These are phyloP conservation scores for Allolobophora icterica DNA, from an alignment of 2,888 invertebrate species.

Conservation along the genomic window DNA sequence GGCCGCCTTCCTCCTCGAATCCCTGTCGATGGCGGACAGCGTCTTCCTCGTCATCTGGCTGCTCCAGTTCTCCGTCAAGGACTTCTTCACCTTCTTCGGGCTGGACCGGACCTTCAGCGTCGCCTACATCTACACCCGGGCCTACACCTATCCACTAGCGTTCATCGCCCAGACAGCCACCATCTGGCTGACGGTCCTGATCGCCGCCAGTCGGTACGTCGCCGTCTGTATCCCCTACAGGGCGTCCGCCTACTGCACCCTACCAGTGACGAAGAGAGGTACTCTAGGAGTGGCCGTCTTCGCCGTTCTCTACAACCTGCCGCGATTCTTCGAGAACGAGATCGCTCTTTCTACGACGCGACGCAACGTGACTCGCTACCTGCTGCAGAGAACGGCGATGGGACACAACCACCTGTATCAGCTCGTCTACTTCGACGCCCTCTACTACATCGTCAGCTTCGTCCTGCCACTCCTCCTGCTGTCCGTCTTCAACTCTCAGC, in stretches of 20 bases:
- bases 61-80: slow-evolving; percentile 39
- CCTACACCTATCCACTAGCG: slow-evolving; percentile 39
- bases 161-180: slow-evolving; percentile 43
- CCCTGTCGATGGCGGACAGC: slow-evolving; percentile 39
- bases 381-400: background rate
- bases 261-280: background rate
- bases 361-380: slow-evolving; percentile 1
- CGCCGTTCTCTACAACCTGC: slow-evolving; percentile 39
- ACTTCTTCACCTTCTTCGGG: slow-evolving; percentile 6
- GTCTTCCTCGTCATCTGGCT: slow-evolving; percentile 42
- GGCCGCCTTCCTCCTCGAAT: slow-evolving; percentile 40
- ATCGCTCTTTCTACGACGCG: background rate
- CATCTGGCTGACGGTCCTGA: slow-evolving; percentile 44
- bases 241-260: slow-evolving; percentile 26
- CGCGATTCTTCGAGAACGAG: slow-evolving; percentile 39
- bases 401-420: slow-evolving; percentile 27
- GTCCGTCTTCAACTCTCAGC: slow-evolving; percentile 32
- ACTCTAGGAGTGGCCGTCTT: slow-evolving; percentile 19
- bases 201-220: slow-evolving; percentile 41
- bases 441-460: slow-evolving; percentile 38
- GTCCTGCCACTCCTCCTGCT: slow-evolving; percentile 34
- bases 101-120: slow-evolving; percentile 25
- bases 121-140: slow-evolving; percentile 36
- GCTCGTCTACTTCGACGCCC: slow-evolving; percentile 34
- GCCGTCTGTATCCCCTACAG: slow-evolving; percentile 37